phyloP scores from a whole-genome alignment of 2,888 invertebrate genomes.

The Falcaria lacertinaria region DNA sequence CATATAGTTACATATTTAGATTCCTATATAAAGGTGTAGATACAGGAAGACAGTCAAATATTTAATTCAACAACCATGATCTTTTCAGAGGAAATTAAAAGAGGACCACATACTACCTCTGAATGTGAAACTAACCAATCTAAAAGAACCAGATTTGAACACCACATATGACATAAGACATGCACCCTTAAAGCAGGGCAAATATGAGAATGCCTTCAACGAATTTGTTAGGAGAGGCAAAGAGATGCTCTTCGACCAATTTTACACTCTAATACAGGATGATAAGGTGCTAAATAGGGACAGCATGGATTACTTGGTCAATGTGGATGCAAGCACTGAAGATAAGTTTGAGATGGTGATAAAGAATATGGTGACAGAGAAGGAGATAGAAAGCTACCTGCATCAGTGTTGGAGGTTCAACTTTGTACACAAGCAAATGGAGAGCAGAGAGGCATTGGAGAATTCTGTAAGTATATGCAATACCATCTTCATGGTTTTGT shows the following conservation, averaged over 20 bases:
- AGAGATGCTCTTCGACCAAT: conserved; percentile 58
- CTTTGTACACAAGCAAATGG: conserved; percentile 42
- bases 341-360: conserved; percentile 62
- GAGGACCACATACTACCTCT: conserved; percentile 57
- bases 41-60: not conserved
- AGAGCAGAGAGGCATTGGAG: conserved; percentile 30
- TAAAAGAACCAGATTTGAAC: conserved; percentile 53
- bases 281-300: conserved; percentile 36
- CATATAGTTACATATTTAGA: no score
- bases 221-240: conserved; percentile 63
- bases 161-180: conserved; percentile 53
- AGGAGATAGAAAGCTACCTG: conserved; percentile 63
- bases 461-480: conserved; percentile 35
- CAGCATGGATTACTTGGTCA: conserved; percentile 46
- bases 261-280: conserved; percentile 32
- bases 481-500: not conserved
- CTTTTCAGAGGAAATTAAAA: conserved; percentile 51
- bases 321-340: conserved; percentile 59
- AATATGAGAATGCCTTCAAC: conserved; percentile 57
- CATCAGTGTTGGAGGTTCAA: conserved; percentile 68
- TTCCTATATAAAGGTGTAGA: no score
- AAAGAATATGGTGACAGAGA: conserved; percentile 46
- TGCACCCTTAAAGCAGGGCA: conserved; percentile 49
- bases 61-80: not conserved
- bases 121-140: conserved; percentile 43